phyloP scores from a whole-genome alignment of 1,140 invertebrate species.

The Trichonephila clavata region DNA sequence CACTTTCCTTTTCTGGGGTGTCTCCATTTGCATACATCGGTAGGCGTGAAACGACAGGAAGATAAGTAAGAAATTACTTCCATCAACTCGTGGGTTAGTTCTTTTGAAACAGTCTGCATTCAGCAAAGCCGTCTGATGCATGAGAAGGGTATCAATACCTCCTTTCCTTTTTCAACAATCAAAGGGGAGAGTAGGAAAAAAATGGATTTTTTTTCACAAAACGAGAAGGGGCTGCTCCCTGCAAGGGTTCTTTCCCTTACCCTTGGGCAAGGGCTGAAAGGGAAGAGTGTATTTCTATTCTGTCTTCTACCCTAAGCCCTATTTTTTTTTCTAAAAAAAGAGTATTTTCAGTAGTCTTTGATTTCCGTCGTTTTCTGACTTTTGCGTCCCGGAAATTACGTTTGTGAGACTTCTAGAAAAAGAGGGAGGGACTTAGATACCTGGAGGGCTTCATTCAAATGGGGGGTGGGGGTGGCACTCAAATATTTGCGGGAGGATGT shows the following conservation, averaged over 20 bases:
- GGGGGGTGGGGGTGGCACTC: background rate
- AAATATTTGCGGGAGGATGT: constrained; percentile 37
- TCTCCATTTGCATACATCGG: background rate
- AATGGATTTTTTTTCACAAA: background rate
- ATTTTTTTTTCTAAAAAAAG: no score
- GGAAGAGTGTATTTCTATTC: background rate
- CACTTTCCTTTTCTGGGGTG: no score
- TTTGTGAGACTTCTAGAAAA: constrained; percentile 6
- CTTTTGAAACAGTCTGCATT: background rate
- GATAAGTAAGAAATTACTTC: constrained; percentile 11
- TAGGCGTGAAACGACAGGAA: background rate
- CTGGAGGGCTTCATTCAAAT: constrained; percentile 18
- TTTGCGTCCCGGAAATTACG: constrained; percentile 56
- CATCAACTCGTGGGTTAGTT: background rate
- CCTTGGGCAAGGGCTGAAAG: background rate
- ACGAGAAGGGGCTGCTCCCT: background rate
- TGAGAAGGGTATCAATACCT: background rate
- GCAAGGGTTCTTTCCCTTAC: background rate
- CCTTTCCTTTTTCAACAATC: background rate
- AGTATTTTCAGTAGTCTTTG: constrained; percentile 30
- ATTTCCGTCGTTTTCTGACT: constrained; percentile 44
- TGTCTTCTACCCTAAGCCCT: background rate
- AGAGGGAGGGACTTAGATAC: background rate
- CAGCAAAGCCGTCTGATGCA: background rate
- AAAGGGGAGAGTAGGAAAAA: background rate